A percentile compares a stretch with the other conserved stretches of the same genome.
Conservation (phyloP, 2,797 vertebrate species). For the Apogon talboti region DNA sequence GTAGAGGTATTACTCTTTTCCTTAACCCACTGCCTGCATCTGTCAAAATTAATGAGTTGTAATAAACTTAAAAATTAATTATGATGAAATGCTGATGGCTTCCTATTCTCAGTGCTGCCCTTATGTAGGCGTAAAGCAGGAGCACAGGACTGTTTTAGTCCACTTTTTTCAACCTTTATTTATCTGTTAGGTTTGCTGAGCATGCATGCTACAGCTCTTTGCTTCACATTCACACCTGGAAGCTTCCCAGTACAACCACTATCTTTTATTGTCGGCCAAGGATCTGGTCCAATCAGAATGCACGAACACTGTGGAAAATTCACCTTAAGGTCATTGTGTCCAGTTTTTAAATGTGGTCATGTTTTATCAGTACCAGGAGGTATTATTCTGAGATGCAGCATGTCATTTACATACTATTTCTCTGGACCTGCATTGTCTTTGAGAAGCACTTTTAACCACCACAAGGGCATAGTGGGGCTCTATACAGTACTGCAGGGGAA, state of each 20-base stretch:
- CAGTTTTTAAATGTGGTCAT: neutral
- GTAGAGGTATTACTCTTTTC: too few species aligned
- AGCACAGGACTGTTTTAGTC: constrained; percentile 31
- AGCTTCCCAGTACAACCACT: constrained; percentile 20
- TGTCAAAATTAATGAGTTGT: constrained; percentile 52
- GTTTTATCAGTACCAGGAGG: neutral
- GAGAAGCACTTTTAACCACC: neutral
- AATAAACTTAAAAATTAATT: constrained; percentile 56
- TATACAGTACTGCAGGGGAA: too few species aligned
- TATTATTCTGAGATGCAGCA: neutral
- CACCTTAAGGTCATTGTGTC: neutral
- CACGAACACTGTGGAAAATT: neutral
- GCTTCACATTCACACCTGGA: constrained; percentile 50
- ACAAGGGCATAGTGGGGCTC: neutral
- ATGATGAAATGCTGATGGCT: constrained; percentile 39
- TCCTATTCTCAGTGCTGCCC: constrained; percentile 35
- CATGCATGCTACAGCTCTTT: constrained; percentile 13
- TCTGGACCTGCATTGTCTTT: neutral
- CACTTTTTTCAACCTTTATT: constrained; percentile 26
- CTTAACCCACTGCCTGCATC: constrained; percentile 18
- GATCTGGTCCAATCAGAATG: constrained; percentile 12
- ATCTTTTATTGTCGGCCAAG: constrained; percentile 6
- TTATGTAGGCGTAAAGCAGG: constrained; percentile 25
- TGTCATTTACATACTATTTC: neutral
- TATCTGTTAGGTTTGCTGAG: constrained; percentile 50